Conservation (phyloP, 2,797 vertebrate genomes). For the Malurus leucopterus region DNA sequence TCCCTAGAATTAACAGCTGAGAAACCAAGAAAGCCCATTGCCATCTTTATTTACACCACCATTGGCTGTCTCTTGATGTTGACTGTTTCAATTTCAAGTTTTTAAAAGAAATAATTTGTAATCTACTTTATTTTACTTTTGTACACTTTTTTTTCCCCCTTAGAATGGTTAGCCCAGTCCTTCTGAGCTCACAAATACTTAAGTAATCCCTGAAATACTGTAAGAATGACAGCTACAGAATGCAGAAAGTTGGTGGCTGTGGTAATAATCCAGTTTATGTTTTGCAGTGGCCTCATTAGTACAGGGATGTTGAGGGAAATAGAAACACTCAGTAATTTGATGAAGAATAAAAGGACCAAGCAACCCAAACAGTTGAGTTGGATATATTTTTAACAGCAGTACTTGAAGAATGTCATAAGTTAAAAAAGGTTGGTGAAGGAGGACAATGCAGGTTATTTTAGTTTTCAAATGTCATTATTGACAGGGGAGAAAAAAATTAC, state of each 20-base stretch:
- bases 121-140: background rate
- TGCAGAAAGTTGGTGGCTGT: background rate
- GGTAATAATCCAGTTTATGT: background rate
- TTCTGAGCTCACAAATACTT: background rate
- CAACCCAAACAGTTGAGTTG: background rate
- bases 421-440: background rate
- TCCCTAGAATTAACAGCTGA: background rate
- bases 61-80: background rate
- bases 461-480: background rate
- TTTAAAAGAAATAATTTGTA: background rate
- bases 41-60: background rate
- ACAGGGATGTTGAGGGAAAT: background rate
- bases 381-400: background rate
- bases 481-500: background rate
- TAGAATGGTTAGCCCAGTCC: background rate
- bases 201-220: background rate
- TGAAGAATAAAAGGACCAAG: background rate
- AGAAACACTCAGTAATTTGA: background rate
- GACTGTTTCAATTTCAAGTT: background rate
- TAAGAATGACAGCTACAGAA: background rate
- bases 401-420: background rate
- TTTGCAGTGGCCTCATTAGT: background rate
- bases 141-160: accelerated
- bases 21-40: background rate
- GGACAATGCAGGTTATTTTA: background rate